A percentile compares a stretch with the other conserved stretches of the same genome.
Conservation (phyloP, 1,140 invertebrate genomes). For the Spodoptera litura region DNA sequence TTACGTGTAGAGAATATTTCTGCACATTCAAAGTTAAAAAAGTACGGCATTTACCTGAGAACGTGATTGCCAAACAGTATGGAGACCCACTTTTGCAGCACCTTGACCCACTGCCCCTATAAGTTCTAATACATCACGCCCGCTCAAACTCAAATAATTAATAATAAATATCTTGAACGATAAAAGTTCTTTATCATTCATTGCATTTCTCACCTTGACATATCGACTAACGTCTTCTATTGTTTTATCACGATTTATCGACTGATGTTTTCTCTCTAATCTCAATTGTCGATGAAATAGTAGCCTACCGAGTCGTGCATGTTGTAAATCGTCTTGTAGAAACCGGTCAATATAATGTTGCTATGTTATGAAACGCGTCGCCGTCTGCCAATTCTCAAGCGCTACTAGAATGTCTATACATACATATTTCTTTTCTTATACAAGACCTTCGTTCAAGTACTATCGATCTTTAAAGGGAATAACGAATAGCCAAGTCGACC, state of each 20-base stretch:
- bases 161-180: conserved; percentile 31
- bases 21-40: conserved; percentile 43
- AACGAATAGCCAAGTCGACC: conserved; percentile 1
- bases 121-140: conserved; percentile 38
- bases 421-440: conserved; percentile 19
- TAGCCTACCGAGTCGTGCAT: conserved; percentile 1
- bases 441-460: conserved; percentile 19
- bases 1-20: conserved; percentile 44
- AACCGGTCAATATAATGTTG: conserved; percentile 38
- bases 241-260: conserved; percentile 6
- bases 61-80: conserved; percentile 38
- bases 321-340: conserved; percentile 20
- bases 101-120: conserved; percentile 47
- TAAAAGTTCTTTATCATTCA: not conserved
- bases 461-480: conserved; percentile 17
- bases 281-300: conserved; percentile 20
- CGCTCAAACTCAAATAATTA: conserved; percentile 29
- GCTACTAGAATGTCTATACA: conserved; percentile 23
- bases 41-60: conserved; percentile 47
- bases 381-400: conserved; percentile 28
- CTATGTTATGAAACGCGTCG: conserved; percentile 29
- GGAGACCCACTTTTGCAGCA: conserved; percentile 45
- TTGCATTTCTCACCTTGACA: conserved; percentile 36
- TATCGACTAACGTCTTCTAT: conserved; percentile 10
- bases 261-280: conserved; percentile 6